These are phyloP conservation scores for Aphaenogaster floridana DNA, from an alignment of 1,140 invertebrate genomes.

Conservation along the genomic window DNA sequence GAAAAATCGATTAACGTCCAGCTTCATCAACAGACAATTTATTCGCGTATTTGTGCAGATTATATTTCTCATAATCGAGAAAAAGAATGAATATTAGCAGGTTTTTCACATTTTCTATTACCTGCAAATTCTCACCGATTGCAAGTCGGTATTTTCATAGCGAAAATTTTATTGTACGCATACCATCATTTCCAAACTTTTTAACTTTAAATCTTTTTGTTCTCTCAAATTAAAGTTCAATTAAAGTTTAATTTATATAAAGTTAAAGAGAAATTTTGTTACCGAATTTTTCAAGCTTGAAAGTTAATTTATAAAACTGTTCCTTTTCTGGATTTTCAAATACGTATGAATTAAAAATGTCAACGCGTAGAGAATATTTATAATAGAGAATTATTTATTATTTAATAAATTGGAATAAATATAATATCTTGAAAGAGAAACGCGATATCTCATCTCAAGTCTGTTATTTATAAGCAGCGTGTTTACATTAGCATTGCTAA, in stretches of 20 bases:
- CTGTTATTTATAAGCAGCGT: not conserved
- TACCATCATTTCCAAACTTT: not conserved
- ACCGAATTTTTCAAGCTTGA: not conserved
- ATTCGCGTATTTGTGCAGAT: not conserved
- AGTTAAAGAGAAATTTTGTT: not conserved
- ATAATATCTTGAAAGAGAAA: not conserved
- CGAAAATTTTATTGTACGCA: not conserved
- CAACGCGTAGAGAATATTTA: not conserved
- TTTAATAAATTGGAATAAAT: not conserved
- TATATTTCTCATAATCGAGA: slow-evolving; percentile 4
- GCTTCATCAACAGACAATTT: slow-evolving; percentile 35
- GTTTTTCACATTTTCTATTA: not conserved
- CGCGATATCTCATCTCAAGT: not conserved
- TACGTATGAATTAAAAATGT: not conserved
- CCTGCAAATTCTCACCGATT: not conserved
- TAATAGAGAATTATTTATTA: not conserved
- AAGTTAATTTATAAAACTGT: not conserved
- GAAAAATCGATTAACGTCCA: slow-evolving; percentile 50
- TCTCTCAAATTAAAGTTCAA: not conserved
- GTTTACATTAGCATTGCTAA: not conserved
- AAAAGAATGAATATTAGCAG: not conserved
- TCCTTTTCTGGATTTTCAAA: not conserved
- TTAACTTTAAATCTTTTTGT: not conserved
- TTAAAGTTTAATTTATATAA: not conserved
- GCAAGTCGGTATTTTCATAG: not conserved